Evolutionary conservation across 2,797 vertebrate genomes (phyloP).

Genomic region (Melanotaenia maccullochi): DNA sequence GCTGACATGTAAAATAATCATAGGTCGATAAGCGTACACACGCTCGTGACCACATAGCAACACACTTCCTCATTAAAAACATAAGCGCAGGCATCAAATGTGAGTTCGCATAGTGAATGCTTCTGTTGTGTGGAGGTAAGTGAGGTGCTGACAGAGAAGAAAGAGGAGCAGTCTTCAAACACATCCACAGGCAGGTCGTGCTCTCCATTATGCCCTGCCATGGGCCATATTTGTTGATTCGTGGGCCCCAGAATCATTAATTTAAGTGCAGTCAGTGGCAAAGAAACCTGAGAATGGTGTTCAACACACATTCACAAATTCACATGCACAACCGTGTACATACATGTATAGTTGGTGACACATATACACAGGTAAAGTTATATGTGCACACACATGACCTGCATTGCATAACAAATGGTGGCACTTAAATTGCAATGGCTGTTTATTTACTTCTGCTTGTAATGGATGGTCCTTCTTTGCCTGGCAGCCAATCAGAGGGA

Average conservation of each 20-base stretch:
- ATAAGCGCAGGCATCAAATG: conserved; percentile 45
- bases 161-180: conserved; percentile 78
- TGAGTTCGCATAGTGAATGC: conserved; percentile 70
- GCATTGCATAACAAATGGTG: conserved; percentile 84
- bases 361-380: conserved; percentile 23
- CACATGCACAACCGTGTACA: conserved; percentile 33
- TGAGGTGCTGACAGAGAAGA: conserved; percentile 81
- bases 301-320: conserved; percentile 37
- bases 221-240: conserved; percentile 82
- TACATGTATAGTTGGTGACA: conserved; percentile 39
- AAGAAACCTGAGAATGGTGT: conserved; percentile 78
- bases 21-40: conserved; percentile 58
- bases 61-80: conserved; percentile 66
- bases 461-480: conserved; percentile 77
- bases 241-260: conserved; percentile 81
- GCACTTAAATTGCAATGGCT: conserved; percentile 79
- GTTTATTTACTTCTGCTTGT: conserved; percentile 82
- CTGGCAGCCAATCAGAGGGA: conserved; percentile 71
- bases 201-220: conserved; percentile 69
- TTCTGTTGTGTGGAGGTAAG: conserved; percentile 72
- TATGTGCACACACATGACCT: conserved; percentile 32
- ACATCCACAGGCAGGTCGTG: conserved; percentile 71
- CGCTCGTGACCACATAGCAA: conserved; percentile 49
- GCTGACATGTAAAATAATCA: conserved; percentile 71
- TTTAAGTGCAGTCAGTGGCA: conserved; percentile 76